Conservation (phyloP, 2,797 vertebrate species). For the Sebastolobus altivelis region DNA sequence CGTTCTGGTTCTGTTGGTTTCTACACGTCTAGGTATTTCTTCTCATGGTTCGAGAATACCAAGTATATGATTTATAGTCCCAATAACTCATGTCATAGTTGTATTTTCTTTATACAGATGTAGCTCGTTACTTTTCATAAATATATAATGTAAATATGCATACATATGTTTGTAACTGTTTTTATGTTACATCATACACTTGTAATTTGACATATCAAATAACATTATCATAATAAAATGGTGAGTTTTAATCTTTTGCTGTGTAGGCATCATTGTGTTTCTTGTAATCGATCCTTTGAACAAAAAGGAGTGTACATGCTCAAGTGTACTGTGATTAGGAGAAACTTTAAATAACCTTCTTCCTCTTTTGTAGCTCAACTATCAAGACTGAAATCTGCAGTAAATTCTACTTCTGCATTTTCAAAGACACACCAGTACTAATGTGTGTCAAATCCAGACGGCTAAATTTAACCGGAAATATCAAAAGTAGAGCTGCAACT, state of each 20-base stretch:
- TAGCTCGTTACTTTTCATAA: slow-evolving; percentile 93
- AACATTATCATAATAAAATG: slow-evolving; percentile 94
- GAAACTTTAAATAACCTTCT: not conserved
- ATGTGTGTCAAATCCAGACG: not conserved
- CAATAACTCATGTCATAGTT: slow-evolving; percentile 91
- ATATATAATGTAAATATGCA: slow-evolving; percentile 97
- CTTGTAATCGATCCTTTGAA: not conserved
- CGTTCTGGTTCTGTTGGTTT: slow-evolving; percentile 87
- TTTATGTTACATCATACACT: slow-evolving; percentile 94
- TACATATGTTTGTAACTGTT: slow-evolving; percentile 95
- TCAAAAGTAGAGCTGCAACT: not conserved
- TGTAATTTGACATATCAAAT: slow-evolving; percentile 95
- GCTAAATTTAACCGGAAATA: not conserved
- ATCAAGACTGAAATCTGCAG: not conserved
- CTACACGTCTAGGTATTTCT: slow-evolving; percentile 84
- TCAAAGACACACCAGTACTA: not conserved
- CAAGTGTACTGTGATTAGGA: not conserved
- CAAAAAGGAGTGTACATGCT: not conserved
- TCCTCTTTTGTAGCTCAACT: not conserved
- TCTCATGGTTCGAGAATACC: slow-evolving; percentile 87
- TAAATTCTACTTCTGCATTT: not conserved
- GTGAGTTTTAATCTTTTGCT: slow-evolving; percentile 89
- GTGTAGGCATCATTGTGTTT: slow-evolving; percentile 48
- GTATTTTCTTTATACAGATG: slow-evolving; percentile 92
- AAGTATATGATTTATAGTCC: slow-evolving; percentile 93